Percentiles rank a stretch among this genome's conserved stretches.
Conservation (phyloP, 2,888 invertebrate genomes). For the Tachina lurida region DNA sequence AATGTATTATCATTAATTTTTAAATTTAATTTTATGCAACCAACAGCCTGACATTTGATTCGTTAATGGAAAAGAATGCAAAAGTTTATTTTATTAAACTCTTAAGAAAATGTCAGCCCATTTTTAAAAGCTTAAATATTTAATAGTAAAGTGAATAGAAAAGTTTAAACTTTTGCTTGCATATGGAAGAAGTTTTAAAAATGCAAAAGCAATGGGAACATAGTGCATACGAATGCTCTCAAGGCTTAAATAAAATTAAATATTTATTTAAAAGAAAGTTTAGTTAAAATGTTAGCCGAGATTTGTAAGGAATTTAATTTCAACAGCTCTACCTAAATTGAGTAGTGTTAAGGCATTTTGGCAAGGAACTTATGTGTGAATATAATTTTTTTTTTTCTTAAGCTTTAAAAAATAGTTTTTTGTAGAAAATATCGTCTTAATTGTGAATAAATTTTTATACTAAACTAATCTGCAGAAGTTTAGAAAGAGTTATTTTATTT, state of each 20-base stretch:
- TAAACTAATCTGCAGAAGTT: too few species aligned
- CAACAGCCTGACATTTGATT: conserved; percentile 10
- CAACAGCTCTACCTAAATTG: too few species aligned
- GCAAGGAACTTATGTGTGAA: too few species aligned
- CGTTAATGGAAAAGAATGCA: neutral
- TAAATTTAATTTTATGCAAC: neutral
- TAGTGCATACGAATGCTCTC: neutral
- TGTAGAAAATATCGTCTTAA: too few species aligned
- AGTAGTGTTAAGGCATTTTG: too few species aligned
- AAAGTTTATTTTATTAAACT: neutral
- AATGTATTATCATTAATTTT: neutral
- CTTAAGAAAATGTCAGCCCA: conserved; percentile 5
- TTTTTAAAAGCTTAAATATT: conserved; percentile 27
- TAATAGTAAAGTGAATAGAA: neutral
- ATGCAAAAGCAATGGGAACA: neutral
- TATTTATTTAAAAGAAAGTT: neutral
- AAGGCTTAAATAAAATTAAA: neutral
- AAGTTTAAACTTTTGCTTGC: neutral
- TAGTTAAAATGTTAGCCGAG: neutral
- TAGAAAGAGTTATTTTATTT: too few species aligned
- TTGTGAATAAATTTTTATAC: too few species aligned
- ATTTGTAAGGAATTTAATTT: neutral
- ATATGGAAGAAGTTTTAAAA: neutral
- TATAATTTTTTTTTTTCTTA: too few species aligned
- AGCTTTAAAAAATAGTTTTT: too few species aligned